Conservation (phyloP, 2,797 vertebrate species). For the Hemibagrus guttatus region DNA sequence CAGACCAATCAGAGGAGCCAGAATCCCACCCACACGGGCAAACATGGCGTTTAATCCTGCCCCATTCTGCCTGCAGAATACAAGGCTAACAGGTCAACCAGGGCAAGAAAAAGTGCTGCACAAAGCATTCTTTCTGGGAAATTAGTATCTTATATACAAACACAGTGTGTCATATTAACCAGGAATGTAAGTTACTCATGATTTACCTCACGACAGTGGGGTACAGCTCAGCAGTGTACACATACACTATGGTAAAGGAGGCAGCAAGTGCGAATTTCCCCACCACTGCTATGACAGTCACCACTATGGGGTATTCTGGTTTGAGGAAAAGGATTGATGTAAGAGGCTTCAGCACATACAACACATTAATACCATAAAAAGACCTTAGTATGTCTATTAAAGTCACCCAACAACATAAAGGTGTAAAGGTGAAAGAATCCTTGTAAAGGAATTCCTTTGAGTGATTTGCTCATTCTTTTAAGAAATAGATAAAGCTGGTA, state of each 20-base stretch:
- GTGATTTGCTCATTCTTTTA: neutral
- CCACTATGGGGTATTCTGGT: slow-evolving; percentile 73
- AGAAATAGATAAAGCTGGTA: neutral
- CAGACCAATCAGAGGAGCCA: slow-evolving; percentile 81
- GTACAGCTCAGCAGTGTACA: slow-evolving; percentile 85
- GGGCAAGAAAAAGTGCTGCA: neutral
- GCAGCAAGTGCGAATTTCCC: slow-evolving; percentile 80
- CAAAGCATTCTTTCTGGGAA: neutral
- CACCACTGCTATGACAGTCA: slow-evolving; percentile 76
- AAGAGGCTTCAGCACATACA: neutral
- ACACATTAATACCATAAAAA: neutral
- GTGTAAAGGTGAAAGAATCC: neutral
- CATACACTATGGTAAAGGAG: slow-evolving; percentile 75
- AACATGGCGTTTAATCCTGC: slow-evolving; percentile 79
- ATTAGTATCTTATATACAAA: neutral
- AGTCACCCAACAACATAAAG: neutral
- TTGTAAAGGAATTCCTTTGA: neutral
- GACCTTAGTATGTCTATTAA: neutral
- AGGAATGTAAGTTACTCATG: neutral
- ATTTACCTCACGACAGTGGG: slow-evolving; percentile 82
- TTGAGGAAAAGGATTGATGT: neutral
- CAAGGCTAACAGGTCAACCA: neutral
- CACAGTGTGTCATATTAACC: neutral
- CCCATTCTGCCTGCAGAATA: slow-evolving; percentile 78
- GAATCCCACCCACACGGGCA: slow-evolving; percentile 77